Conservation (phyloP, 2,113 vertebrate species). For the Sinocyclocheilus anshuiensis region DNA sequence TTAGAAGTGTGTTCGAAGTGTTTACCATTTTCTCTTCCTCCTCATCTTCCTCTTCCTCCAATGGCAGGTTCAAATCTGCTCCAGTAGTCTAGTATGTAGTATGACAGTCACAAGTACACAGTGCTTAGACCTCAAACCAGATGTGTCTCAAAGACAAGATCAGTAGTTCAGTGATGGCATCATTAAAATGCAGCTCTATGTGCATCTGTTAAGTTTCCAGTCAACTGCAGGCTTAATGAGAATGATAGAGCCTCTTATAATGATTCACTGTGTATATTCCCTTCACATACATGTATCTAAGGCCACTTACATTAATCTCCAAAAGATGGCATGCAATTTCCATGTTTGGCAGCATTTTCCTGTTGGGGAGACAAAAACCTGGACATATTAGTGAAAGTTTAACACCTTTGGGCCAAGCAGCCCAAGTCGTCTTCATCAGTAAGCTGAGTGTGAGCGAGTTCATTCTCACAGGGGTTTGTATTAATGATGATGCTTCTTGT, state of each 20-base stretch:
- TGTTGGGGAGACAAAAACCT: neutral
- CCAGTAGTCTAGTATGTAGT: neutral
- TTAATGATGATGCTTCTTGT: conserved; percentile 17
- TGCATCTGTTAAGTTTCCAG: neutral
- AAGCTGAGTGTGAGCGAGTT: neutral
- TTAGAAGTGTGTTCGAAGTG: neutral
- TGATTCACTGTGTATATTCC: neutral
- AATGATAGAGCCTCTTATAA: neutral
- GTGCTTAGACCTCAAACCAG: neutral
- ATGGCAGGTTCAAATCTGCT: neutral
- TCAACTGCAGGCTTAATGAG: neutral
- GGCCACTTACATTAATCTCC: neutral
- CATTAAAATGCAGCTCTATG: neutral
- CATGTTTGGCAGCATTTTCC: neutral
- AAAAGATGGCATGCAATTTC: neutral
- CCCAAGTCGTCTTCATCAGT: neutral
- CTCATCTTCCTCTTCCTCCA: neutral
- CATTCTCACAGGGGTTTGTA: conserved; percentile 16
- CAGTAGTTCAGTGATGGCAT: neutral
- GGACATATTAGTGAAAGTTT: conserved; percentile 7
- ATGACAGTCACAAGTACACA: neutral
- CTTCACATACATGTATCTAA: neutral
- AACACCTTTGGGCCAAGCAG: neutral
- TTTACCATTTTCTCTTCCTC: neutral
- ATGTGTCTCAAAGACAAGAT: neutral